Conservation (phyloP, 1,140 invertebrate genomes). For the Penaeus japonicus region DNA sequence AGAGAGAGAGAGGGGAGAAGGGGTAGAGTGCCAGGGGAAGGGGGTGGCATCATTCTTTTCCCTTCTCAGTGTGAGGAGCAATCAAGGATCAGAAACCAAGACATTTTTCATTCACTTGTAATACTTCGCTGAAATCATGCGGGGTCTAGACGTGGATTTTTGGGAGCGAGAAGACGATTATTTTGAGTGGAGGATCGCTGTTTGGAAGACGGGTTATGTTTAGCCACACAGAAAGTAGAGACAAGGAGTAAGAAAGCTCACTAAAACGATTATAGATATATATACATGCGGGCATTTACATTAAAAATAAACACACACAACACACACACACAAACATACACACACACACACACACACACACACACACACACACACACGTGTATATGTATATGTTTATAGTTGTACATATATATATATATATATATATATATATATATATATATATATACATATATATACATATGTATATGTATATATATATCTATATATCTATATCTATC, state of each 20-base stretch:
- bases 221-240: not conserved
- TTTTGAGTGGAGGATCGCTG: not conserved
- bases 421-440: constrained; percentile 14
- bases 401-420: constrained; percentile 7
- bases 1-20: too few species aligned
- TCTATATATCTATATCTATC: too few species aligned
- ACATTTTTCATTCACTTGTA: not conserved
- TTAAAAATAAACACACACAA: not conserved
- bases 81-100: not conserved
- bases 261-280: not conserved
- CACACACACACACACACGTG: not conserved
- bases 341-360: too few species aligned
- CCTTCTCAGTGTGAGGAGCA: not conserved
- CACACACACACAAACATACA: too few species aligned
- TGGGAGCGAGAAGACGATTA: not conserved
- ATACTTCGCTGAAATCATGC: not conserved
- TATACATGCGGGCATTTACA: not conserved
- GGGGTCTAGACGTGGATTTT: too few species aligned
- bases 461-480: not conserved
- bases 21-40: too few species aligned
- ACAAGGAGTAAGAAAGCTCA: not conserved
- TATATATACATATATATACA: constrained; percentile 18
- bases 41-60: not conserved
- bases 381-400: not conserved
- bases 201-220: not conserved